A percentile compares a stretch with the other conserved stretches of the same genome.
phyloP scores from a whole-genome alignment of 2,113 vertebrate genomes.

The Sphaerodactylus townsendi region DNA sequence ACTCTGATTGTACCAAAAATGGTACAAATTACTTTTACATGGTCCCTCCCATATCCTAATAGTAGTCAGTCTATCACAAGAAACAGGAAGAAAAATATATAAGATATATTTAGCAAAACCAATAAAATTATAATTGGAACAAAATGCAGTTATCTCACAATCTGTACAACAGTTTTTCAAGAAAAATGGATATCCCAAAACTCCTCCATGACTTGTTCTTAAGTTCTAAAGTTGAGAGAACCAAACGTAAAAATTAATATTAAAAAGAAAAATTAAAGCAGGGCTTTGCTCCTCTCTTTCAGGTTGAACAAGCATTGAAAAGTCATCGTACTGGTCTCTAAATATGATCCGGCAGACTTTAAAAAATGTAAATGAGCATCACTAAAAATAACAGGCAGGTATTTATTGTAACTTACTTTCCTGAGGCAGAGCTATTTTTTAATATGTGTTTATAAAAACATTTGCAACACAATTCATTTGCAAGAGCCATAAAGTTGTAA shows the following conservation, averaged over 20 bases:
- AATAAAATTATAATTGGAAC: conserved; percentile 60
- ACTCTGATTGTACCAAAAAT: background rate
- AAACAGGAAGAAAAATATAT: conserved; percentile 62
- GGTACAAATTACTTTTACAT: too few species aligned
- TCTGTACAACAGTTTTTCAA: conserved; percentile 53
- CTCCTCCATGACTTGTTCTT: conserved; percentile 42
- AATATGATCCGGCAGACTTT: conserved; percentile 44
- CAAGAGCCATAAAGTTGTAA: conserved; percentile 70
- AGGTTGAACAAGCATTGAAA: conserved; percentile 30
- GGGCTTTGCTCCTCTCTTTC: conserved; percentile 36
- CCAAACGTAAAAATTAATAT: conserved; percentile 43
- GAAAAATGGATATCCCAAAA: conserved; percentile 44
- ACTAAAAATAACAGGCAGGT: conserved; percentile 62
- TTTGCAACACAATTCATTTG: conserved; percentile 64
- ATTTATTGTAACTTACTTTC: conserved; percentile 65
- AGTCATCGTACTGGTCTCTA: conserved; percentile 33
- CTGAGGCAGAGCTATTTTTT: conserved; percentile 67
- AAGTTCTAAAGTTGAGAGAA: conserved; percentile 43
- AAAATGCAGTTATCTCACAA: conserved; percentile 63
- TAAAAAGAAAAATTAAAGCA: conserved; percentile 47
- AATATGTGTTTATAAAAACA: conserved; percentile 68
- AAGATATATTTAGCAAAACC: conserved; percentile 69
- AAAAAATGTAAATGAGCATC: conserved; percentile 40
- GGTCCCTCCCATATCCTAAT: background rate
- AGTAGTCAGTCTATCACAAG: conserved; percentile 55